phyloP scores from a whole-genome alignment of 2,888 invertebrate species.

The Acanthosoma haemorrhoidale region DNA sequence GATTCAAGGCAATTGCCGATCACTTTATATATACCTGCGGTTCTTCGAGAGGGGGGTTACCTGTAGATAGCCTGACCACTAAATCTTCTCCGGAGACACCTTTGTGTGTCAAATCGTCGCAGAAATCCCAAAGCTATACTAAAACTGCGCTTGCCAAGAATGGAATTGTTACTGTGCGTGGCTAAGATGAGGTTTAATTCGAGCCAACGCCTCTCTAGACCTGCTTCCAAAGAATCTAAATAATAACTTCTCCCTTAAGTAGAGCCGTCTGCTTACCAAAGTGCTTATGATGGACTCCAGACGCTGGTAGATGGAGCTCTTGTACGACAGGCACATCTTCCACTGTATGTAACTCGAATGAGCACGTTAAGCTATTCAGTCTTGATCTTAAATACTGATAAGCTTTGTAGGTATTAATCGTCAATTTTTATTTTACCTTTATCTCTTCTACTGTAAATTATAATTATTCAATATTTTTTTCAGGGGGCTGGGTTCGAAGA shows the following conservation, averaged over 20 bases:
- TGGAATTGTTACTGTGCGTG: no score
- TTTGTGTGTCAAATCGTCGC: no score
- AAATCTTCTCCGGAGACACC: no score
- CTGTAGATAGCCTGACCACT: no score
- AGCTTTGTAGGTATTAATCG: not conserved
- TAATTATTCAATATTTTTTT: not conserved
- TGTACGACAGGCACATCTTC: not conserved
- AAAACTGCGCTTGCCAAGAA: no score
- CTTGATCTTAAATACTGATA: not conserved
- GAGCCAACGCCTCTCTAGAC: no score
- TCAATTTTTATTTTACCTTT: not conserved
- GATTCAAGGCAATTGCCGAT: not conserved
- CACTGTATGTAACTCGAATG: not conserved
- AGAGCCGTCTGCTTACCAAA: not conserved
- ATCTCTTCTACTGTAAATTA: not conserved
- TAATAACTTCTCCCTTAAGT: no score
- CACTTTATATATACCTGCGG: not conserved
- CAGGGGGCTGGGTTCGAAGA: not conserved
- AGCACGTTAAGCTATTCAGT: not conserved
- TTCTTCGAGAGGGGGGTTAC: no score
- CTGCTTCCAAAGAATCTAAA: no score
- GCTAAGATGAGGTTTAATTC: no score
- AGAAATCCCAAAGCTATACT: no score
- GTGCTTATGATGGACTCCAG: not conserved
- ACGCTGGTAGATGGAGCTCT: not conserved